Evolutionary conservation across 2,888 invertebrate species (phyloP).

Genomic region (Erebia ligea): DNA sequence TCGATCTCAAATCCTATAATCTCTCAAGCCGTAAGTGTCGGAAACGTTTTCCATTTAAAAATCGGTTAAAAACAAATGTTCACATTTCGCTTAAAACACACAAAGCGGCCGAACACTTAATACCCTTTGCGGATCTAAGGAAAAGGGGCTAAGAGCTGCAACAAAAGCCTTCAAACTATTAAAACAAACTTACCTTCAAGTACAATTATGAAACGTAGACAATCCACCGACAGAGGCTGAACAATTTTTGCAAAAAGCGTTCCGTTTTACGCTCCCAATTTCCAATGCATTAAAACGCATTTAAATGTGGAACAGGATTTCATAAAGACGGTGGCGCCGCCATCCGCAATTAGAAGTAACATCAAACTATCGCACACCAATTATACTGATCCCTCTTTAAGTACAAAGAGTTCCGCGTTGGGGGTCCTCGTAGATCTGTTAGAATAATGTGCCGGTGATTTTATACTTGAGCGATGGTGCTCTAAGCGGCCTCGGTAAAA

Average conservation of each 20-base stretch:
- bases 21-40: conserved; percentile 31
- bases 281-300: conserved; percentile 49
- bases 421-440: conserved; percentile 42
- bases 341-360: conserved; percentile 49
- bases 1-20: conserved; percentile 25
- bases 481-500: conserved; percentile 51
- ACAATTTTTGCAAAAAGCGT: conserved; percentile 41
- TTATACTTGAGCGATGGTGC: conserved; percentile 53
- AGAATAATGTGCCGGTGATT: conserved; percentile 51
- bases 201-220: conserved; percentile 44
- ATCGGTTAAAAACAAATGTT: conserved; percentile 42
- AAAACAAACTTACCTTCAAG: conserved; percentile 42
- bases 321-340: conserved; percentile 49
- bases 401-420: conserved; percentile 43
- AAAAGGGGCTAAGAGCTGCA: conserved; percentile 39
- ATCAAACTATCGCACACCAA: conserved; percentile 48
- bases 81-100: conserved; percentile 35
- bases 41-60: conserved; percentile 36
- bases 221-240: conserved; percentile 39
- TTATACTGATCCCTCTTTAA: conserved; percentile 42
- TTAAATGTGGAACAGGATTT: conserved; percentile 52
- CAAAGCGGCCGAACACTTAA: conserved; percentile 40
- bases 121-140: conserved; percentile 37
- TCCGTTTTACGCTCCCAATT: conserved; percentile 44
- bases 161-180: conserved; percentile 42